Percentiles rank a stretch among this genome's conserved stretches.
These are phyloP conservation scores for Meloe dianella DNA, from an alignment of 2,888 invertebrate genomes.

Conservation along the genomic window DNA sequence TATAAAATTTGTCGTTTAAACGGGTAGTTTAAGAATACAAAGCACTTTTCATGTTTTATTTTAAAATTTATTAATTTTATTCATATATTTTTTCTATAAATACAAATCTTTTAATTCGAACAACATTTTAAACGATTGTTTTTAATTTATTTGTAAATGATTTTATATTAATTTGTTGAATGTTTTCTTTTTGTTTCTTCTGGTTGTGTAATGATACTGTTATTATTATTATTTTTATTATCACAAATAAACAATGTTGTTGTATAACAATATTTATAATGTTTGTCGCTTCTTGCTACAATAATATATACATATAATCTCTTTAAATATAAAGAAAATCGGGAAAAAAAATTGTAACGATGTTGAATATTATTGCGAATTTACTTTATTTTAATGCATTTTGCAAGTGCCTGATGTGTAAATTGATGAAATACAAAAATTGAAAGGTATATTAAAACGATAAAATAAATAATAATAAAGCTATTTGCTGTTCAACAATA, in stretches of 20 bases:
- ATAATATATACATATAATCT: neutral
- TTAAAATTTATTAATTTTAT: neutral
- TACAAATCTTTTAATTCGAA: neutral
- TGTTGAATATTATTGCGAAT: neutral
- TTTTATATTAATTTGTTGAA: neutral
- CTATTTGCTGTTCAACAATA: slow-evolving; percentile 11
- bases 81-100: slow-evolving; percentile 1
- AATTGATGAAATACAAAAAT: neutral
- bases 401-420: slow-evolving; percentile 10
- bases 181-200: neutral
- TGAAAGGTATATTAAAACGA: neutral
- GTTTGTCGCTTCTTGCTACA: slow-evolving; percentile 9
- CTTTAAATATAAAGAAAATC: neutral
- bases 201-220: neutral
- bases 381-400: neutral
- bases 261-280: neutral
- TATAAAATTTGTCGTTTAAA: slow-evolving; percentile 20
- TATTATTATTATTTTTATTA: neutral
- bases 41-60: too few relatives aligned
- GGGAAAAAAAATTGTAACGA: neutral
- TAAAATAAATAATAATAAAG: neutral
- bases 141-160: slow-evolving; percentile 3
- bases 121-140: neutral
- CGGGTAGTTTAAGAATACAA: slow-evolving; percentile 37
- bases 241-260: slow-evolving; percentile 1